Evolutionary conservation across 1,140 invertebrate genomes (phyloP).

Genomic region (Prorops nasuta): DNA sequence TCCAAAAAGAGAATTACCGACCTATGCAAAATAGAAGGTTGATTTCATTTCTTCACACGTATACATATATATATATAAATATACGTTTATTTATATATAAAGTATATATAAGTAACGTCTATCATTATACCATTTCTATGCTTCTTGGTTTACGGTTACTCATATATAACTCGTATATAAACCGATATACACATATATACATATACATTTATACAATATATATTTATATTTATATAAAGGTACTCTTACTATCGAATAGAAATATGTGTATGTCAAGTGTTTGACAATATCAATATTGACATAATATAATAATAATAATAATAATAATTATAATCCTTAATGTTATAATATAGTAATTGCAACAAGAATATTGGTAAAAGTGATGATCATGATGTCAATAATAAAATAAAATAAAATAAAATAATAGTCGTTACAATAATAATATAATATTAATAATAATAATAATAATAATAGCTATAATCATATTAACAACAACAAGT

Average conservation of each 20-base stretch:
- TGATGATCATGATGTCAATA: constrained; percentile 25
- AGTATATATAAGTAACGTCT: constrained; percentile 43
- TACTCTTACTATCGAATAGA: constrained; percentile 52
- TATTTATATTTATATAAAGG: constrained; percentile 40
- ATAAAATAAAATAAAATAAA: constrained; percentile 25
- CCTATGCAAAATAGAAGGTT: constrained; percentile 57
- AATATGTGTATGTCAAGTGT: constrained; percentile 49
- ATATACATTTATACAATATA: constrained; percentile 36
- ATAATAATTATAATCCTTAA: constrained; percentile 17
- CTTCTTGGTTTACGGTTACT: too few species aligned
- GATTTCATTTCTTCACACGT: constrained; percentile 42
- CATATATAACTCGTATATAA: constrained; percentile 45
- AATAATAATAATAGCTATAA: constrained; percentile 52
- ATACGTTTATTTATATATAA: constrained; percentile 35
- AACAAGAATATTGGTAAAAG: constrained; percentile 38
- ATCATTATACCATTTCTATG: too few species aligned
- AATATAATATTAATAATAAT: constrained; percentile 44
- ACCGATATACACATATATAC: constrained; percentile 42
- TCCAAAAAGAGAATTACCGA: constrained; percentile 52
- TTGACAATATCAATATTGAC: constrained; percentile 43
- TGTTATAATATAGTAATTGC: constrained; percentile 43
- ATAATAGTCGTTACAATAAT: constrained; percentile 41
- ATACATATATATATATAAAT: constrained; percentile 39
- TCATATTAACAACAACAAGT: constrained; percentile 56
- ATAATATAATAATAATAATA: constrained; percentile 26